Base-by-base conservation (phyloP, 2,888 invertebrate species). In the Chymomyza amoena region DNA sequence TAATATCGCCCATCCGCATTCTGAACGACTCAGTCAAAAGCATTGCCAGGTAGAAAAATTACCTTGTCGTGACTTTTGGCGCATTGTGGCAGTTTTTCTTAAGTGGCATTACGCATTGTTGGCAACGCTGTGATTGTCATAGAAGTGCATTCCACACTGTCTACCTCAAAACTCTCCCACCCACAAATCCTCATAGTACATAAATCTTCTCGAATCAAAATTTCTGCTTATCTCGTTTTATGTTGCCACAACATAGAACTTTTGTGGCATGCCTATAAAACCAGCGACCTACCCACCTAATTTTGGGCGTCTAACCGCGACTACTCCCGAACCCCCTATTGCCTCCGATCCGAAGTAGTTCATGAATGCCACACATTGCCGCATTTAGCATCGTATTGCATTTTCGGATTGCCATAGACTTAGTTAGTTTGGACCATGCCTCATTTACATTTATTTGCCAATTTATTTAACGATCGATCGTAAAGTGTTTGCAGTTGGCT, bases 391-490 rank as follows among this genome's bases (percentile, higher is more conserved):
- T 45, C 57, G 18, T 50, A 51, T 45, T 32, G 28, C 59, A 25
- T 20, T 28, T 61, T 45, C 57, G 18, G 28, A 51, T 45, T 45
- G 39, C 39, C 39, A 45, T 45, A 45, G 39, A 45, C 39, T 45
- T 45, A 13, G 64, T 75, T 77, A 74, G 75, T 86, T 83, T 75
- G 78, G 85, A 67, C 83, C 83, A 83, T 83, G 89, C 87, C 86
- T 88, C 86, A 79, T 88, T 88, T 80, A 67, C 77, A 82, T 88
- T 87, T 80, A 88, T 87, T 83, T 82, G 83, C 79, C 89, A 89
- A 88, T 90, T 90, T 81, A 77, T 88, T 90, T 90, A 86, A 90
- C 86, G 90, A 89, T 84, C 83, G 86, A 89, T 90, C 90, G 86
- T 90, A 89, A 90, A 90, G 81, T 79, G 84, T 72, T 76, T 76